Evolutionary conservation across 37 sponge, comb jelly and placozoan genomes (phyloP).

Genomic region (Mnemiopsis leidyi): DNA sequence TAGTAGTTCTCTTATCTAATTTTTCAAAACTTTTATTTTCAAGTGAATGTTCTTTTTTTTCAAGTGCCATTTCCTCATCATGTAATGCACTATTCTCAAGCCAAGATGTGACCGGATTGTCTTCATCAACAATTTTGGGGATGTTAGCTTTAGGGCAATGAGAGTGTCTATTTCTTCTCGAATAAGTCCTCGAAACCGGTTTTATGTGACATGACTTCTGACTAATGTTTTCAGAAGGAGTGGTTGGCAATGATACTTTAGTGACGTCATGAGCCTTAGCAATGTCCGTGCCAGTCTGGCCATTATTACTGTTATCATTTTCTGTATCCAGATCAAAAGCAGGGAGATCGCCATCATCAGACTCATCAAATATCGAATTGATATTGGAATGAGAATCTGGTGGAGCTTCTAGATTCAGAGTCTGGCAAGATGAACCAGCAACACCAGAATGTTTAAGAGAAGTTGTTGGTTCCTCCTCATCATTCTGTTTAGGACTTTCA

Average conservation of each 20-base stretch:
- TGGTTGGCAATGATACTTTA: background rate
- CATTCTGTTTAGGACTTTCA: background rate
- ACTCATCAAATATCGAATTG: slow-evolving; percentile 24
- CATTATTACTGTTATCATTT: too few species aligned
- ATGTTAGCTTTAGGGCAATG: background rate
- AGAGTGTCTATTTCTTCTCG: background rate
- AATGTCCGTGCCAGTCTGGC: background rate
- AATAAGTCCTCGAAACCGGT: slow-evolving; percentile 14
- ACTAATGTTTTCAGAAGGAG: background rate
- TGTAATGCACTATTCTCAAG: background rate
- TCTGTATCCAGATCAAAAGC: background rate
- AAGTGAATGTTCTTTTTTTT: background rate
- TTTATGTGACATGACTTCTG: slow-evolving; percentile 12
- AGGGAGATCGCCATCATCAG: background rate
- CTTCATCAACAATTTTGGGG: background rate
- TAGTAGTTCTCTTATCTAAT: background rate
- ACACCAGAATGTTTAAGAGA: background rate
- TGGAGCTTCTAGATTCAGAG: background rate
- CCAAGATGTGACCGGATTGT: background rate
- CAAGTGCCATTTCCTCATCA: background rate
- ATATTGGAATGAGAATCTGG: background rate
- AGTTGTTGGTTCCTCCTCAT: background rate
- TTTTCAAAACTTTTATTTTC: background rate
- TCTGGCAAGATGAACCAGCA: background rate
- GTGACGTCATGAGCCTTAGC: background rate